phyloP scores from a whole-genome alignment of 2,888 invertebrate species.

The Euphydryas editha region DNA sequence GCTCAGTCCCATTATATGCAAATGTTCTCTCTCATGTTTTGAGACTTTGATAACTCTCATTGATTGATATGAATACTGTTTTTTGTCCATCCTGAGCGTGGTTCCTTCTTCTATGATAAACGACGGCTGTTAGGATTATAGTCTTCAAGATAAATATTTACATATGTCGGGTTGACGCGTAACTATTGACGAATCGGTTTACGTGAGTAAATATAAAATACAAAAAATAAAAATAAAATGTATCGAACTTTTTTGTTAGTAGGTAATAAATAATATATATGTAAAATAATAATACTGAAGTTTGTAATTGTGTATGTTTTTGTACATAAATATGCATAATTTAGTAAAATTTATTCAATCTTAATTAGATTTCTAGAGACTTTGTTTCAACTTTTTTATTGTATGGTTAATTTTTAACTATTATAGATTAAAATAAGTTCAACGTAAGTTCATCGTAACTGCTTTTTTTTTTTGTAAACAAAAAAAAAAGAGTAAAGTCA shows the following conservation, averaged over 20 bases:
- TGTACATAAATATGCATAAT: too few species aligned
- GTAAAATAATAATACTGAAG: background rate
- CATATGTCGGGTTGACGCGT: background rate
- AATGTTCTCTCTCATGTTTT: slow-evolving; percentile 75
- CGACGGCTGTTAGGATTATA: slow-evolving; percentile 8
- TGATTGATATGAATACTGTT: slow-evolving; percentile 62
- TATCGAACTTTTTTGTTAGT: too few species aligned
- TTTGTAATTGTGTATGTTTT: background rate
- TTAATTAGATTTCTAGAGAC: background rate
- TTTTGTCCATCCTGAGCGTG: slow-evolving; percentile 26
- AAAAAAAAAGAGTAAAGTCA: too few species aligned
- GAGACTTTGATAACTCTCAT: slow-evolving; percentile 55
- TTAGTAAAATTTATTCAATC: too few species aligned
- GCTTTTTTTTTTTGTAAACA: too few species aligned
- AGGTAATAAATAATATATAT: background rate
- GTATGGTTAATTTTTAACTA: background rate
- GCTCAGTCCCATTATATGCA: slow-evolving; percentile 76
- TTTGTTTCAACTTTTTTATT: background rate
- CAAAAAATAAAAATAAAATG: background rate
- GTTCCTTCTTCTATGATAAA: slow-evolving; percentile 10
- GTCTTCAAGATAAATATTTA: slow-evolving; percentile 6
- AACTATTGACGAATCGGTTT: background rate
- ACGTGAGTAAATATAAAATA: background rate
- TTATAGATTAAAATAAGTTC: too few species aligned
- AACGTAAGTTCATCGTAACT: too few species aligned